Percentiles rank a stretch among this genome's conserved stretches.
phyloP scores from a whole-genome alignment of 2,797 vertebrate genomes.

The Gymnopithys bicolor region DNA sequence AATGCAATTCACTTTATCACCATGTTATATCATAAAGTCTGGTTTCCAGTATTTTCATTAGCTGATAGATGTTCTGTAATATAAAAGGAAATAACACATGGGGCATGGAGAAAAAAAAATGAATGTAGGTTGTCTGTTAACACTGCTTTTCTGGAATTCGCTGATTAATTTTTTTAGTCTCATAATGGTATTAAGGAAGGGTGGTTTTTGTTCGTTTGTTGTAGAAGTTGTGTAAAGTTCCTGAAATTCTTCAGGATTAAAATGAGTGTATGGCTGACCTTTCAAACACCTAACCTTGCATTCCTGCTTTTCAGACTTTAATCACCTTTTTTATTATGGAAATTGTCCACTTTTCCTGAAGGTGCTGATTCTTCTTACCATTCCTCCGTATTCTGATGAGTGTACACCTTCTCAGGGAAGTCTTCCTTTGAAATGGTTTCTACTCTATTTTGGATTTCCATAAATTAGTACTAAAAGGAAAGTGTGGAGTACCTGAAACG shows the following conservation, averaged over 20 bases:
- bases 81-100: not conserved
- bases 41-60: not conserved
- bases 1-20: constrained; percentile 49
- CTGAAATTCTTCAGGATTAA: not conserved
- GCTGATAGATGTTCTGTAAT: not conserved
- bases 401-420: not conserved
- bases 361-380: constrained; percentile 1
- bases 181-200: not conserved
- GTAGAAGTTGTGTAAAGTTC: not conserved
- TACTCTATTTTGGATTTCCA: constrained; percentile 3
- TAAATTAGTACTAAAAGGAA: constrained; percentile 4
- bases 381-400: constrained; percentile 26
- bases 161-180: not conserved
- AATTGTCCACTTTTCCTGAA: constrained; percentile 16
- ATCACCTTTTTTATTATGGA: not conserved
- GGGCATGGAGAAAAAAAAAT: not conserved
- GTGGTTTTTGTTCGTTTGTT: not conserved
- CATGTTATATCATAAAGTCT: not conserved
- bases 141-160: not conserved
- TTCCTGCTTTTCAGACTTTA: not conserved
- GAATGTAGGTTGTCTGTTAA: not conserved
- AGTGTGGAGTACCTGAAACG: not conserved
- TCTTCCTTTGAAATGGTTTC: not conserved
- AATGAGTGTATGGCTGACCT: not conserved
- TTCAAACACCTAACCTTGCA: not conserved